Percentiles rank a stretch among this genome's conserved stretches.
Evolutionary conservation across 2,797 vertebrate species (phyloP).

Genomic region (Sebastes itinus): DNA sequence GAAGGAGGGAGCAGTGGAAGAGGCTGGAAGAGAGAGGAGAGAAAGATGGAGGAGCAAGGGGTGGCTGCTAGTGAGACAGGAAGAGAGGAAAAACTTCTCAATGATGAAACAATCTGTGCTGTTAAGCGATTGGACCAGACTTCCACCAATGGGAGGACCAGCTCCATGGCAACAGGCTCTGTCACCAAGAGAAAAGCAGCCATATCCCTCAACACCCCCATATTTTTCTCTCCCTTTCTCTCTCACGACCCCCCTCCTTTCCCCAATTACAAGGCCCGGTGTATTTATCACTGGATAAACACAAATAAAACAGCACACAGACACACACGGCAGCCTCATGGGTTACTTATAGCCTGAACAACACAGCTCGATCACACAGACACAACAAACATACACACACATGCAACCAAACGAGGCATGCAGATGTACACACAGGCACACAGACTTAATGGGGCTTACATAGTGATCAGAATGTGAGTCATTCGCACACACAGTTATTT

Average conservation of each 20-base stretch:
- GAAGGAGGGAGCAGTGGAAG: constrained; percentile 12
- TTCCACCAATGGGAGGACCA: constrained; percentile 87
- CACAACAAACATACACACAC: constrained; percentile 28
- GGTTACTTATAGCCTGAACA: constrained; percentile 29
- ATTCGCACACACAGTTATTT: constrained; percentile 51
- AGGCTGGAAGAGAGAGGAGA: constrained; percentile 28
- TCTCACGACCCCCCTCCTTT: constrained; percentile 65
- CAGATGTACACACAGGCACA: constrained; percentile 28
- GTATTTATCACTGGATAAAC: constrained; percentile 65
- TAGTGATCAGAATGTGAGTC: constrained; percentile 57
- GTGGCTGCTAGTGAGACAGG: constrained; percentile 67
- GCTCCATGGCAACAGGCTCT: constrained; percentile 94
- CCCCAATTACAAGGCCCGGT: constrained; percentile 72
- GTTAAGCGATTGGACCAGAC: constrained; percentile 85
- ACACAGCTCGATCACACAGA: constrained; percentile 31
- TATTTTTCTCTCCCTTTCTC: constrained; percentile 71
- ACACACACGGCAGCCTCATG: constrained; percentile 14
- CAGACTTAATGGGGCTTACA: constrained; percentile 35
- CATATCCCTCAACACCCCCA: constrained; percentile 81
- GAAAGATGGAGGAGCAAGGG: constrained; percentile 56
- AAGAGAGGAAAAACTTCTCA: constrained; percentile 86
- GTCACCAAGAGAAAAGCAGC: constrained; percentile 89
- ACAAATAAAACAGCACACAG: constrained; percentile 25
- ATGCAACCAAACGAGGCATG: constrained; percentile 19
- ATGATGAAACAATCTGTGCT: constrained; percentile 86